Evolutionary conservation across 1,140 invertebrate species (phyloP).

Genomic region (Eulimnadia texana): DNA sequence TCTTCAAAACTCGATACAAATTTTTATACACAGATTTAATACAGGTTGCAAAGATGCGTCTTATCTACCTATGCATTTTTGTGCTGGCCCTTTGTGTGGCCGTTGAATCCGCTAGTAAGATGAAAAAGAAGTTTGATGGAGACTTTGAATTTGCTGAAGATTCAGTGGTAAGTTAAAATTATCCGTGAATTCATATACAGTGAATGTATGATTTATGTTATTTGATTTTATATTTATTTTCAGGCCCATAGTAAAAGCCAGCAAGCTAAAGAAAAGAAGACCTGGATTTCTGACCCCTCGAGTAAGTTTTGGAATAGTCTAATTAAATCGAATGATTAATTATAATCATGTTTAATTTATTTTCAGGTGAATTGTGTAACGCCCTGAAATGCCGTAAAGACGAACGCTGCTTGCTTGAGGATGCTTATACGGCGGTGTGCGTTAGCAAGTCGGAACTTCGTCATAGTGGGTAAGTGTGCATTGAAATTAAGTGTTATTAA

Average conservation of each 20-base stretch:
- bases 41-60: background rate
- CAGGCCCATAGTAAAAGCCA: conserved; percentile 5
- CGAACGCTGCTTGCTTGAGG: conserved; percentile 68
- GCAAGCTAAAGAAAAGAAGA: conserved; percentile 5
- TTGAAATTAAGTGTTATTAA: no score
- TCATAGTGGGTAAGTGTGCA: conserved; percentile 60
- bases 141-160: conserved; percentile 16
- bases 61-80: background rate
- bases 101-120: background rate
- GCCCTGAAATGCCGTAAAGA: conserved; percentile 75
- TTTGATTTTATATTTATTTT: background rate
- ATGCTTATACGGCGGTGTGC: conserved; percentile 71
- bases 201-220: background rate
- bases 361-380: conserved; percentile 62
- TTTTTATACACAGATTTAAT: background rate
- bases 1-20: background rate
- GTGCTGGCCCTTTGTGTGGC: background rate
- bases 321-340: background rate
- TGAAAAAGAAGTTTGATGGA: conserved; percentile 12
- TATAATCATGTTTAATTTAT: background rate
- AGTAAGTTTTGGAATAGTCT: conserved; percentile 7
- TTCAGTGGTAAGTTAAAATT: conserved; percentile 1
- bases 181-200: background rate
- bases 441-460: conserved; percentile 70
- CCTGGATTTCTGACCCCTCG: conserved; percentile 15